Base-by-base conservation (phyloP, 1,140 invertebrate genomes). In the Philotrypesis tridentata region DNA sequence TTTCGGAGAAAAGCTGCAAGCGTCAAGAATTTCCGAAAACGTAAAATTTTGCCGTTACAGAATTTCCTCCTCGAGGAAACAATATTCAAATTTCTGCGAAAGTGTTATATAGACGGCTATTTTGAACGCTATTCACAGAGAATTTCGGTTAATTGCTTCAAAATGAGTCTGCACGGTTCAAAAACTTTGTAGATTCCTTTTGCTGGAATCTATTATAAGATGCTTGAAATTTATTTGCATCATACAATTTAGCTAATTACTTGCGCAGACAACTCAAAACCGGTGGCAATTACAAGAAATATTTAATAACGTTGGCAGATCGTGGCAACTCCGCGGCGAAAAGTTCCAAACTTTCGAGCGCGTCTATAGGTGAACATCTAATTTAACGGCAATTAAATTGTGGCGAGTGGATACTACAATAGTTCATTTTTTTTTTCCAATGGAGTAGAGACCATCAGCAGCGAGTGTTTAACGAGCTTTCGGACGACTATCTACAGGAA, bases 211-310 rank as follows among this genome's bases (percentile, higher is more conserved):
- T n/a, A 17, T 55, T 17, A 55, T 21, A 55, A 55, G 21, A 55
- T 55, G 48, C 17, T 6, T 5, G 48, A 7, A 14, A 23, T 37
- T 72, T 40, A 33, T n/a, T 72, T 72, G n/a, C n/a, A n/a, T n/a
- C n/a, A n/a, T 43, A 43, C 43, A 31, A 72, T 25, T 72, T 43
- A 25, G 12, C 9, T 72, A 72, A 72, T 17, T 37, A 23, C n/a
- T 5, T 72, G 8, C 23, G 9, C 27, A 43, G 23, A n/a, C n/a
- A 72, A 14, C 70, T 43, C 37, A 43, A 72, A 72, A 43, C 70
- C 23, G 33, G 9, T 40, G 37, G n/a, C 70, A 72, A 43, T 72
- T 72, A 72, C 37, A 25, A 72, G 70, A 12, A 72, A 43, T 72
- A 29, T 72, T 72, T 43, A 43, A 72, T 72, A 72, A 40, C 70